Conservation (phyloP, 37 sponge, comb jelly and placozoan genomes). For the Theonella swinhoei region DNA sequence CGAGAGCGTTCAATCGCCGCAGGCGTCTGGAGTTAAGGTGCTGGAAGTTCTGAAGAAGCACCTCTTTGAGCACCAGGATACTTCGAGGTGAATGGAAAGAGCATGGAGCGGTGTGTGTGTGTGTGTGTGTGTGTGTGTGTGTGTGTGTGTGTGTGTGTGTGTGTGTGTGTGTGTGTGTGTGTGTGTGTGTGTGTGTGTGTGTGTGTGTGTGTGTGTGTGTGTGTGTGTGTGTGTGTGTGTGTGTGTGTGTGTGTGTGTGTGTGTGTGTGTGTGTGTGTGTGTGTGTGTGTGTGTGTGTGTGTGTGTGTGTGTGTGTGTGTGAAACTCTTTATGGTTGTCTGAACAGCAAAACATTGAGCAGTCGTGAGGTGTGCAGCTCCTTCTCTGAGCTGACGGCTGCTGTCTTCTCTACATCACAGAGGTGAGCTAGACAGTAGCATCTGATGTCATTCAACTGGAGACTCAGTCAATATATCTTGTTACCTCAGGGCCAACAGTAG, state of each 20-base stretch:
- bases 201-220: slow-evolving; percentile 62
- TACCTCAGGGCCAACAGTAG: slow-evolving; percentile 1
- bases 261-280: background rate
- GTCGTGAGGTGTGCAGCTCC: slow-evolving; percentile 40
- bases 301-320: slow-evolving; percentile 22
- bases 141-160: slow-evolving; percentile 53
- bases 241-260: slow-evolving; percentile 38
- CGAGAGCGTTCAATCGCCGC: background rate
- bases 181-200: slow-evolving; percentile 62
- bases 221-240: slow-evolving; percentile 62
- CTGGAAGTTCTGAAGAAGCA: slow-evolving; percentile 53
- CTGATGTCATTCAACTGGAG: too few relatives aligned
- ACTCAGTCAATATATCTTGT: background rate
- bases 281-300: background rate
- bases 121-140: slow-evolving; percentile 38
- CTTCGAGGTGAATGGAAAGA: slow-evolving; percentile 1
- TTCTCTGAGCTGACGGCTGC: slow-evolving; percentile 34
- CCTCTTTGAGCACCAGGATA: slow-evolving; percentile 28
- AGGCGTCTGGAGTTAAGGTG: slow-evolving; percentile 13
- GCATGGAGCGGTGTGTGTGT: slow-evolving; percentile 11
- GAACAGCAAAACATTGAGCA: slow-evolving; percentile 26
- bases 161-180: slow-evolving; percentile 61
- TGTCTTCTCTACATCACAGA: slow-evolving; percentile 23
- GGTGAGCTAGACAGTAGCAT: too few relatives aligned
- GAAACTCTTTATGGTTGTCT: slow-evolving; percentile 12